Conservation (phyloP, 2,113 vertebrate species). For the Tychaedon coryphoeus region DNA sequence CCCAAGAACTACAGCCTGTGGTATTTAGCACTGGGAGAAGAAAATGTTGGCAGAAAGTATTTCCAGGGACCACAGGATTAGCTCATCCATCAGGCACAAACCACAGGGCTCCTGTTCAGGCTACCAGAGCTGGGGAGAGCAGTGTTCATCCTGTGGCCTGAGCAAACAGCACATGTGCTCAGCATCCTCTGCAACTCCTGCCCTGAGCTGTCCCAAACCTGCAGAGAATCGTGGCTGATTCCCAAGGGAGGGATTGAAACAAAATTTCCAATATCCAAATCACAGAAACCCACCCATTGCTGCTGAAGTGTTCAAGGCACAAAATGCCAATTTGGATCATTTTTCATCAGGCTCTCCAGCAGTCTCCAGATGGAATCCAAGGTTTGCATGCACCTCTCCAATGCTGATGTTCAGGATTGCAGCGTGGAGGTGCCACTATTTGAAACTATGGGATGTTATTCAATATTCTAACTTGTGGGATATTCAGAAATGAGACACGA, state of each 20-base stretch:
- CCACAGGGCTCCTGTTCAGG: not conserved
- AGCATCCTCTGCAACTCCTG: not conserved
- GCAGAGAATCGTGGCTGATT: not conserved
- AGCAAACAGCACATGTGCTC: not conserved
- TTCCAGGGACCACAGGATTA: conserved; percentile 26
- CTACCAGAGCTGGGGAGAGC: not conserved
- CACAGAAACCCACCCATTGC: not conserved
- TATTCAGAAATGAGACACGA: not conserved
- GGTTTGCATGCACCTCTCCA: not conserved
- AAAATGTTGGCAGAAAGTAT: not conserved
- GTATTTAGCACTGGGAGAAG: not conserved
- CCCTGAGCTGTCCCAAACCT: not conserved
- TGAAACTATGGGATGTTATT: not conserved
- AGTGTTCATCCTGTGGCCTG: not conserved
- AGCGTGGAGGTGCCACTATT: not conserved
- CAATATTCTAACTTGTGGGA: not conserved
- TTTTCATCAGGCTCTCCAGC: not conserved
- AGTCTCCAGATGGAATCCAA: not conserved
- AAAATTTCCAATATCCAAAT: not conserved
- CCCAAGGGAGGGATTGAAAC: not conserved
- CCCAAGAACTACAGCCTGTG: not conserved
- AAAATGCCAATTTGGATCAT: not conserved
- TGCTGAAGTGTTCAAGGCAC: not conserved
- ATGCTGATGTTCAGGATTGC: not conserved
- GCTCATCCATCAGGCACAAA: not conserved